phyloP scores from a whole-genome alignment of 2,797 vertebrate species.

The Anguilla megastoma region DNA sequence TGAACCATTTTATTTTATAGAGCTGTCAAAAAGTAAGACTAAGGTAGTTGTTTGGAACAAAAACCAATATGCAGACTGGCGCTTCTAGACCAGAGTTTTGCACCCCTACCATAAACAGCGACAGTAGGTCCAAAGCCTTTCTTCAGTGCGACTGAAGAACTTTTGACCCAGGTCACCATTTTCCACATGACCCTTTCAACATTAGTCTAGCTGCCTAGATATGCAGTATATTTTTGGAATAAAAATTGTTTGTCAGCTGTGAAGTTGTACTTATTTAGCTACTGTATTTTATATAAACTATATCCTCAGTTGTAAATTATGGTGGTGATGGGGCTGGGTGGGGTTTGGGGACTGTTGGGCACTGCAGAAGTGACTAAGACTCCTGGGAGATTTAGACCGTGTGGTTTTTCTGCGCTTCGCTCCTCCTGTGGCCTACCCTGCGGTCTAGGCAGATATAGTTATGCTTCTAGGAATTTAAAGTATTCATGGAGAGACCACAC shows the following conservation, averaged over 20 bases:
- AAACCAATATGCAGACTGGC: too few relatives aligned
- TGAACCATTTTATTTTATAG: background rate
- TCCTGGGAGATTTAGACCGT: background rate
- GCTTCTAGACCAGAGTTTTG: too few relatives aligned
- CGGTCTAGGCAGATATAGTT: constrained; percentile 7
- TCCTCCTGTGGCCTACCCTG: constrained; percentile 19
- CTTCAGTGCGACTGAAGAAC: background rate
- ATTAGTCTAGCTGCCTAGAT: background rate
- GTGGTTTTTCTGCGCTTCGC: constrained; percentile 1
- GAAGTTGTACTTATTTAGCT: background rate
- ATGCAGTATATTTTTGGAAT: background rate
- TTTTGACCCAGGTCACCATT: background rate
- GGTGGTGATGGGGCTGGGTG: background rate
- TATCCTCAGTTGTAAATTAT: background rate
- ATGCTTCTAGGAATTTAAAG: constrained; percentile 40
- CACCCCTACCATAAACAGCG: too few relatives aligned
- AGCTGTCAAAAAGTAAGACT: background rate
- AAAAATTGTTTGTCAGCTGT: background rate
- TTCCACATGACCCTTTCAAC: background rate
- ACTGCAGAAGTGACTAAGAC: background rate
- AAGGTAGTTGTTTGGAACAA: too few relatives aligned
- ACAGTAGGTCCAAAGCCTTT: background rate
- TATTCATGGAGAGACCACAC: constrained; percentile 45
- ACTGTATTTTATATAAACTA: background rate
- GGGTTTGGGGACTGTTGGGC: background rate